Base-by-base conservation (phyloP, 37 sponge, comb jelly and placozoan genomes). In the Corticium candelabrum region DNA sequence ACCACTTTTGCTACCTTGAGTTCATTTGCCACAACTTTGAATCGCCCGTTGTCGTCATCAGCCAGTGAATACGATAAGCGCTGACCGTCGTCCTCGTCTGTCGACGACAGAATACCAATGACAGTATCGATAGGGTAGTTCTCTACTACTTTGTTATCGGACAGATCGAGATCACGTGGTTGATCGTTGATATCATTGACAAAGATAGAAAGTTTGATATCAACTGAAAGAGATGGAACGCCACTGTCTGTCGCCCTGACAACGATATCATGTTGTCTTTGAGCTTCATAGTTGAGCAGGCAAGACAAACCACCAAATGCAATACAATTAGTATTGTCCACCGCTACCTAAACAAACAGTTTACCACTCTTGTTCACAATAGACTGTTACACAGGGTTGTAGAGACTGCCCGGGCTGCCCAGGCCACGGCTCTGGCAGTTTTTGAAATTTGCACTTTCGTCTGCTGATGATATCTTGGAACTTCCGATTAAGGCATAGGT, bases 31-130 rank as follows among this genome's bases (percentile, higher is more conserved):
- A 15, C 7, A 34, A 70, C 21, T 34, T 70, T 34, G 73, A 70
- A 70, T 15, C 73, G 7, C 5, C 73, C 73, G 5, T 15, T 15
- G 31, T 70, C 73, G 73, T 70, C 73, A 32, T 70, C 73, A 29
- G 21, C 36, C 7, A 70, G 73, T 34, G 73, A 35, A 70, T 70
- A 70, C 29, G 73, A 30, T 34, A 32, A 30, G 4, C 31, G 5
- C 31, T 70, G 73, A 70, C 35, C 5, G 36, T 7, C 33, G 21
- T 70, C 73, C 31, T 70, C 73, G 31, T 70, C 73, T 29, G 36
- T 29, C 7, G 29, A 29, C 29, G 29, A 29, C 15, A 50, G 15
- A 21, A 27, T 70, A 35, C 73, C 73, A 32, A 70, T 32, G 7
- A 29, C 29, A 34, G 73, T 70, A 5, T 32, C 73, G 35, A 34